Evolutionary conservation across 2,888 invertebrate genomes (phyloP).

Genomic region (Drosophila sordidula): DNA sequence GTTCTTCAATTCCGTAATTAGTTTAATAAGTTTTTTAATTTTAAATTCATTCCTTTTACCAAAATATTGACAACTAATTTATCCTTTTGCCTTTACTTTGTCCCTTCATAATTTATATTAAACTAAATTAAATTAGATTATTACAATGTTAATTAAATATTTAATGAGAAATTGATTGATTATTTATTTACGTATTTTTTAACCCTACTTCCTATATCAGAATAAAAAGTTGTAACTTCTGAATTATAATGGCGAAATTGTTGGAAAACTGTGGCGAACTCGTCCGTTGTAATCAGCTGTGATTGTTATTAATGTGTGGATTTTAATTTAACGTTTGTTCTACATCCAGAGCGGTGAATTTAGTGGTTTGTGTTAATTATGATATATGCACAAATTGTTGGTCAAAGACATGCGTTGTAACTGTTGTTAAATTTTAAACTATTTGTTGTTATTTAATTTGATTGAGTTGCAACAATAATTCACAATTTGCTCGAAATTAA

Average conservation of each 20-base stretch:
- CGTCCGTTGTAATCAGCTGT: background rate
- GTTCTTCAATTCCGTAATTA: too few species aligned
- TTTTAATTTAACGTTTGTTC: background rate
- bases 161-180: too few species aligned
- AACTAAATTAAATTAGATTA: too few species aligned
- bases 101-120: too few species aligned
- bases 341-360: conserved; percentile 10
- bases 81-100: too few species aligned
- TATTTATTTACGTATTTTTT: too few species aligned
- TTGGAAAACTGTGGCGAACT: background rate
- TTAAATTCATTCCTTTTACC: too few species aligned
- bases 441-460: conserved; percentile 11
- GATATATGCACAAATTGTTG: conserved; percentile 16
- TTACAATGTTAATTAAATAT: too few species aligned
- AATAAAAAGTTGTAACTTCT: too few species aligned
- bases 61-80: too few species aligned
- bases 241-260: background rate
- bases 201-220: too few species aligned
- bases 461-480: conserved; percentile 43
- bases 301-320: background rate
- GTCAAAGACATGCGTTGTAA: conserved; percentile 12
- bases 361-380: conserved; percentile 50
- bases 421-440: conserved; percentile 4
- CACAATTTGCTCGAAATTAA: conserved; percentile 58
- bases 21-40: too few species aligned